Conservation (phyloP, 2,113 vertebrate genomes). For the Laterallus jamaicensis region DNA sequence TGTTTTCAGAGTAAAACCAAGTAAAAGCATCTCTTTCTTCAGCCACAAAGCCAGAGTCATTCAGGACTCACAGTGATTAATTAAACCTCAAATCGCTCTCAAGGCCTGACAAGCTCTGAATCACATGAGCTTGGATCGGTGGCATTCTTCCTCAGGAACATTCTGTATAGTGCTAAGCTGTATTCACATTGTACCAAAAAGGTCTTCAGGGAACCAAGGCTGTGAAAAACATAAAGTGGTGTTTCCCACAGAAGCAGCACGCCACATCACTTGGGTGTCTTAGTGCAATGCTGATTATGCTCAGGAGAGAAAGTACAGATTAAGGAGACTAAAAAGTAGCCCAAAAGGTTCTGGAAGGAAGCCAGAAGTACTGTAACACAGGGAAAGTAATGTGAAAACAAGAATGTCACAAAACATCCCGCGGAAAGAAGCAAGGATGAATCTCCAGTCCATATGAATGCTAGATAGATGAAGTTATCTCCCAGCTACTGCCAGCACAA, state of each 20-base stretch:
- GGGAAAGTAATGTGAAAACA: neutral
- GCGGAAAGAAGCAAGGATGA: conserved; percentile 32
- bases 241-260: conserved; percentile 8
- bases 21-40: neutral
- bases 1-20: neutral
- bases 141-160: conserved; percentile 15
- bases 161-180: neutral
- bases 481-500: conserved; percentile 19
- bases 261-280: neutral
- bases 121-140: neutral
- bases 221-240: neutral
- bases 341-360: conserved; percentile 19
- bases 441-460: conserved; percentile 1
- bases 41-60: neutral
- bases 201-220: neutral
- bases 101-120: neutral
- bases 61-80: neutral
- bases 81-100: neutral
- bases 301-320: conserved; percentile 2
- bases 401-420: conserved; percentile 22
- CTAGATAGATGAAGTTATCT: neutral
- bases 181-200: neutral
- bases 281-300: neutral
- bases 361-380: conserved; percentile 20
- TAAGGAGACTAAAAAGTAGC: neutral